Evolutionary conservation across 92 coral and sea anemone species (phyloP).

Genomic region (Siderastrea siderea): DNA sequence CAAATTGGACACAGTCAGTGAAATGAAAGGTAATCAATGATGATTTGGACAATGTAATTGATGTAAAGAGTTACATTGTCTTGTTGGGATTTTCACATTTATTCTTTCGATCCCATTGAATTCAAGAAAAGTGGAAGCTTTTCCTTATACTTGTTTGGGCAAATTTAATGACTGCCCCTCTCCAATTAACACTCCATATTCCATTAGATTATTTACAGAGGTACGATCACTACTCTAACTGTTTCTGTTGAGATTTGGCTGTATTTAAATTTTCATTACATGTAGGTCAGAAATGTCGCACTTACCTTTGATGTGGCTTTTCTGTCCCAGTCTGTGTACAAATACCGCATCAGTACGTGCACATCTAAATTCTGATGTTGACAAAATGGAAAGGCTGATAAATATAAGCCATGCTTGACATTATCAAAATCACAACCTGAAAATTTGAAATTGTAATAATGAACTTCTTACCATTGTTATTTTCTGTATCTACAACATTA

Average conservation of each 20-base stretch:
- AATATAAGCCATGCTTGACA: not conserved
- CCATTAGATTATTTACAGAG: not conserved
- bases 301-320: constrained; percentile 94
- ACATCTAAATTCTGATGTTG: constrained; percentile 74
- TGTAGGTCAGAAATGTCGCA: not conserved
- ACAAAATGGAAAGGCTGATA: not conserved
- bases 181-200: too few species aligned
- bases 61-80: too few species aligned
- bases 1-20: too few species aligned
- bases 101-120: too few species aligned
- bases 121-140: too few species aligned
- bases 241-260: too few species aligned
- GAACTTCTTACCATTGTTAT: constrained; percentile 63
- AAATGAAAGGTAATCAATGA: too few species aligned
- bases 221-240: not conserved
- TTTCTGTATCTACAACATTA: constrained; percentile 72
- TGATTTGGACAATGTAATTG: too few species aligned
- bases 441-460: not conserved
- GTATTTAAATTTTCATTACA: too few species aligned
- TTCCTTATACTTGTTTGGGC: too few species aligned
- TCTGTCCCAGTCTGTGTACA: constrained; percentile 93
- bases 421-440: not conserved
- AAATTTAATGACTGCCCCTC: too few species aligned
- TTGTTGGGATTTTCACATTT: too few species aligned
- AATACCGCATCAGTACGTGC: constrained; percentile 97